Conservation (phyloP, 2,888 invertebrate genomes). For the Hirtodrosophila trivittata region DNA sequence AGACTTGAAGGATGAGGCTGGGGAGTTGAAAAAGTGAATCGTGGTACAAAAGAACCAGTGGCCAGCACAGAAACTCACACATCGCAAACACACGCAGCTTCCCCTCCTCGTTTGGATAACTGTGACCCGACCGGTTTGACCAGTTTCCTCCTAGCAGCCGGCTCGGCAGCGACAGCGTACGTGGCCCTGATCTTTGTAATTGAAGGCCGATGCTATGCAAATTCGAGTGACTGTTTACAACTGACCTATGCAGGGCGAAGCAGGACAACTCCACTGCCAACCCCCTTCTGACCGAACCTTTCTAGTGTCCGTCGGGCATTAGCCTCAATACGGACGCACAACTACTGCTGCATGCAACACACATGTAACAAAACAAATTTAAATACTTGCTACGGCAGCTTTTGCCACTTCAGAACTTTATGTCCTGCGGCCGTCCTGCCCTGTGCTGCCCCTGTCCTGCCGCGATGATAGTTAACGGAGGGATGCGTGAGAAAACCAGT, state of each 20-base stretch:
- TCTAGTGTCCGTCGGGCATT: constrained; percentile 23
- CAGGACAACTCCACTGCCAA: constrained; percentile 26
- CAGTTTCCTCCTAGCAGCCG: constrained; percentile 47
- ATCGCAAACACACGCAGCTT: constrained; percentile 1
- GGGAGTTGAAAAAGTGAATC: too few species aligned
- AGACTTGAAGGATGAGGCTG: too few species aligned
- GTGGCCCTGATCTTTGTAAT: constrained; percentile 4
- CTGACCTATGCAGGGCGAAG: constrained; percentile 37
- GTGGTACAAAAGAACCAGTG: too few species aligned
- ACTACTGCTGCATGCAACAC: too few species aligned
- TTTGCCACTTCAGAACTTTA: constrained; percentile 26
- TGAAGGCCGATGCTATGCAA: constrained; percentile 26
- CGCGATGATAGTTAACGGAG: constrained; percentile 26
- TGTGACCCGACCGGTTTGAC: constrained; percentile 68
- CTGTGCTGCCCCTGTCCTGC: too few species aligned
- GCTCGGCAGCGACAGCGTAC: too few species aligned
- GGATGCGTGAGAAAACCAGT: constrained; percentile 75
- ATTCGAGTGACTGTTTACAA: constrained; percentile 30
- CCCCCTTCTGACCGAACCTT: constrained; percentile 28
- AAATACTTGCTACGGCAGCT: constrained; percentile 51
- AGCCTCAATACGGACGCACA: constrained; percentile 9
- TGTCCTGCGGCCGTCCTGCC: constrained; percentile 15
- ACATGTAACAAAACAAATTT: constrained; percentile 47
- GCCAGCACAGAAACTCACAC: constrained; percentile 13
- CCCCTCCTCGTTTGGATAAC: too few species aligned